phyloP scores from a whole-genome alignment of 2,888 invertebrate species.

The Cylindroiulus punctatus region DNA sequence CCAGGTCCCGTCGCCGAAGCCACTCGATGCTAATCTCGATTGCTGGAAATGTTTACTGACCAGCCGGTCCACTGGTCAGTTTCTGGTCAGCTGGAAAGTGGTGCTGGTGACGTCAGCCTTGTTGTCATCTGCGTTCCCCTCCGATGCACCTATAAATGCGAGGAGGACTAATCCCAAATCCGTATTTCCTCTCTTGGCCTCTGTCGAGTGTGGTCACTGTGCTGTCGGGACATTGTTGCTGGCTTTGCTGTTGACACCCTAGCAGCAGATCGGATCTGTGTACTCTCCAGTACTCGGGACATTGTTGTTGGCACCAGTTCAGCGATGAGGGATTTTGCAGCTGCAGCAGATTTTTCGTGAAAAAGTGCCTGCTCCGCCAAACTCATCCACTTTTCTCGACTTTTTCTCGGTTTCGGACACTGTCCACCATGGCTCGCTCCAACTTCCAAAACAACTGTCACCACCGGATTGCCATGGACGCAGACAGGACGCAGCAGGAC shows the following conservation, averaged over 20 bases:
- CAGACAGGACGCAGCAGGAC: not conserved
- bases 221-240: too few species aligned
- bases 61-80: constrained; percentile 2
- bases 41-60: not conserved
- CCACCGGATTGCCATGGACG: not conserved
- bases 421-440: not conserved
- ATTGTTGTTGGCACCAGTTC: too few species aligned
- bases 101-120: constrained; percentile 19
- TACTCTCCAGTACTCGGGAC: too few species aligned
- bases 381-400: not conserved
- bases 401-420: not conserved
- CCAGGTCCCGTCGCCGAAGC: not conserved
- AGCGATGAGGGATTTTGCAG: not conserved
- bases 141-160: not conserved
- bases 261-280: too few species aligned
- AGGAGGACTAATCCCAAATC: not conserved
- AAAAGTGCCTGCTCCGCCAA: not conserved
- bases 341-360: not conserved
- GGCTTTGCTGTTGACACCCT: too few species aligned
- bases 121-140: constrained; percentile 3
- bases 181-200: not conserved
- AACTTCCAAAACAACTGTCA: constrained; percentile 21
- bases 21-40: constrained; percentile 12
- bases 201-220: not conserved
- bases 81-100: not conserved